These are phyloP conservation scores for human (Homo sapiens) DNA, from an alignment of 2,113 vertebrate genomes.

Conservation along the genomic window DNA sequence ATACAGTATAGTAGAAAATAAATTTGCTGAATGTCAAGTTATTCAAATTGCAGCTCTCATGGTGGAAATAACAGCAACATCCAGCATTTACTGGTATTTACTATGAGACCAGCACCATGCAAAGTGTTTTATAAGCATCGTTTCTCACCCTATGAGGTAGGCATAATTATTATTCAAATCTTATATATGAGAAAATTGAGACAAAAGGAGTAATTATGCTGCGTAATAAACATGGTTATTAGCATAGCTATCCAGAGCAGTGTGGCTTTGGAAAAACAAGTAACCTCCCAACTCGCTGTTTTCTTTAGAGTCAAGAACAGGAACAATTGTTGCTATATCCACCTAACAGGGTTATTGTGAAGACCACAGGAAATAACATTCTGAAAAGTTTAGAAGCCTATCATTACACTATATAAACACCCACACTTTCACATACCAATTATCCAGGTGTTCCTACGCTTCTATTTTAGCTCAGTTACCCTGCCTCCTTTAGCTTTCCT, in stretches of 20 bases:
- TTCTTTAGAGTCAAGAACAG: background rate
- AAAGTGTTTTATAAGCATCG: slow-evolving; percentile 30
- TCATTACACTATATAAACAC: background rate
- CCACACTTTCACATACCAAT: background rate
- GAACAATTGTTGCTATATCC: background rate
- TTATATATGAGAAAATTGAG: slow-evolving; percentile 14
- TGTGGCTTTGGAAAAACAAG: background rate
- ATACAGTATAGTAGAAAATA: background rate
- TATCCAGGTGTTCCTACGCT: background rate
- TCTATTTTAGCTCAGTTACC: background rate
- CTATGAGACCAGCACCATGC: background rate
- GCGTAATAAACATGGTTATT: background rate
- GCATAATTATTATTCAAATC: slow-evolving; percentile 23
- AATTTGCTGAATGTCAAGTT: slow-evolving; percentile 14
- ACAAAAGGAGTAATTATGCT: background rate
- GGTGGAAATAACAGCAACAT: slow-evolving; percentile 2
- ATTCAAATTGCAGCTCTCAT: slow-evolving; percentile 30
- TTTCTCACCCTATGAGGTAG: background rate
- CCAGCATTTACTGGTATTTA: slow-evolving; percentile 34
- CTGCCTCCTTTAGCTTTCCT: background rate
- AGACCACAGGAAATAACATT: background rate
- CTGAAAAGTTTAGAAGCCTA: background rate
- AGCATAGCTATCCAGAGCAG: background rate
- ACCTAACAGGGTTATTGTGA: background rate
- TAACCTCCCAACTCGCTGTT: background rate